Base-by-base conservation (phyloP, 2,888 invertebrate genomes). In the Eretmocerus hayati region DNA sequence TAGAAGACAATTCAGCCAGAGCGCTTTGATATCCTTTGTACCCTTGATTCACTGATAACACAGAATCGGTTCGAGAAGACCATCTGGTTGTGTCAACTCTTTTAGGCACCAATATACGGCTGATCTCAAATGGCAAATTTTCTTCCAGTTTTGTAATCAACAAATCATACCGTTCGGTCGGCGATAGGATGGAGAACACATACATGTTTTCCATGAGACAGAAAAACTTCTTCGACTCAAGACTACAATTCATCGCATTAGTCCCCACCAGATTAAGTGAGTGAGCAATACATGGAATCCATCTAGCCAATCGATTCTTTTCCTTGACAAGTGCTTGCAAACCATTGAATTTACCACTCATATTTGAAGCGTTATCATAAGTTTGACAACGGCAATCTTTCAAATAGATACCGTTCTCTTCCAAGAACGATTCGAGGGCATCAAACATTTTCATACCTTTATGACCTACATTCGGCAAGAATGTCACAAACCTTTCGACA, bases 401-500 rank as follows among this genome's bases (percentile, higher is more conserved):
- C n/a, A n/a, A n/a, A n/a, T n/a, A n/a, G n/a, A n/a, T n/a, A n/a
- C n/a, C n/a, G n/a, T n/a, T n/a, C n/a, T n/a, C n/a, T n/a, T n/a
- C n/a, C n/a, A n/a, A n/a, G n/a, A n/a, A n/a, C n/a, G n/a, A n/a
- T n/a, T n/a, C n/a, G n/a, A n/a, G n/a, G n/a, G n/a, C n/a, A n/a
- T n/a, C n/a, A 11, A 33, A n/a, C 33, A 33, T 33, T 11, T 5
- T 11, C n/a, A 33, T 13, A 5, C 48, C 15, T 36, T 13, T 11
- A 51, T 9, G 30, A 46, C 51, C 32, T 35, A 35, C n/a, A n/a
- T n/a, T n/a, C n/a, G n/a, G n/a, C n/a, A n/a, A n/a, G n/a, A n/a
- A n/a, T n/a, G n/a, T n/a, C 35, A 49, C 23, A 44, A 44, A 49
- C 35, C 49, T 20, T 26, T 48, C 39, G 19, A 54, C 48, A 16